Conservation (phyloP, 2,888 invertebrate species). For the Malacosoma neustria region DNA sequence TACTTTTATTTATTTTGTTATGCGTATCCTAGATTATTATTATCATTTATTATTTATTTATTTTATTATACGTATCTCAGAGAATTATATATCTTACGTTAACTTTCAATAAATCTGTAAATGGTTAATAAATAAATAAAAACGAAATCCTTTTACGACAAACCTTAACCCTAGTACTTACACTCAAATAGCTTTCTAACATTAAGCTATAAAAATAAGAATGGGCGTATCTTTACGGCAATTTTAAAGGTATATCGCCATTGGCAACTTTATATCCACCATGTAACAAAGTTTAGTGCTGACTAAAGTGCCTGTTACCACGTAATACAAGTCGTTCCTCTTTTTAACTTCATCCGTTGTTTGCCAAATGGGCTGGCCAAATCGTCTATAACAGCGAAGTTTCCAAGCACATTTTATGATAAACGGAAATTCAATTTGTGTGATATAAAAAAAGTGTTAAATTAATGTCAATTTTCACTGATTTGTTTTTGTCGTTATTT, state of each 20-base stretch:
- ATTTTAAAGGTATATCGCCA: background rate
- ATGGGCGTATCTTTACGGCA: background rate
- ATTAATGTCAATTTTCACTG: constrained; percentile 14
- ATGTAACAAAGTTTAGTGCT: constrained; percentile 25
- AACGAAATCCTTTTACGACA: background rate
- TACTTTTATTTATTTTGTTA: too few relatives aligned
- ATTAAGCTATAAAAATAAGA: background rate
- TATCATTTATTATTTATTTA: too few relatives aligned
- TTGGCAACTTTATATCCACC: constrained; percentile 6
- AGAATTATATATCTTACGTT: too few relatives aligned
- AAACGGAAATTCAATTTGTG: constrained; percentile 37
- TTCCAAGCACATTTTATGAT: constrained; percentile 26
- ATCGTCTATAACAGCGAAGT: constrained; percentile 40
- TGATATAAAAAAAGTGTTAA: constrained; percentile 28
- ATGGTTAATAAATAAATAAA: background rate
- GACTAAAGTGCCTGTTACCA: constrained; percentile 28
- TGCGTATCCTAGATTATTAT: too few relatives aligned
- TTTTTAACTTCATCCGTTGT: constrained; percentile 32
- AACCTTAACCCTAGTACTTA: constrained; percentile 3
- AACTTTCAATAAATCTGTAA: too few relatives aligned
- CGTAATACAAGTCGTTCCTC: constrained; percentile 28
- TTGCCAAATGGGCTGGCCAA: constrained; percentile 43
- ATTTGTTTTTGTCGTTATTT: constrained; percentile 2
- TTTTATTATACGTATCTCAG: too few relatives aligned
- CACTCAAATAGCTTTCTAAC: background rate